Conservation (phyloP, 1,140 invertebrate species). For the Drosophila bifasciata region DNA sequence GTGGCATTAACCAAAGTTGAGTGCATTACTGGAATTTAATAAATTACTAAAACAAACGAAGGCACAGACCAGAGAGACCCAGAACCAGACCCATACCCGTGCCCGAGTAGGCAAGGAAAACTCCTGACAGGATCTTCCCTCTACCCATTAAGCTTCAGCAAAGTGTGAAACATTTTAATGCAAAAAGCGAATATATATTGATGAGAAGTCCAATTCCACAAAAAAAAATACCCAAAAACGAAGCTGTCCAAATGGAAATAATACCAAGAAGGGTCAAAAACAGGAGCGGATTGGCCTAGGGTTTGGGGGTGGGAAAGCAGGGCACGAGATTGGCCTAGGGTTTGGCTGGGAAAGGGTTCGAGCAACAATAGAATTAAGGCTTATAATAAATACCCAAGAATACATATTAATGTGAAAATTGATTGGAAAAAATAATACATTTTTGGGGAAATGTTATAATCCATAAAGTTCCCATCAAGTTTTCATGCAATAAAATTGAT, state of each 20-base stretch:
- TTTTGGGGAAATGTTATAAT: too few species aligned
- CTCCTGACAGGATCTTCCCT: constrained; percentile 1
- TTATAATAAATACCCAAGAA: too few species aligned
- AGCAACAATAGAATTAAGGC: background rate
- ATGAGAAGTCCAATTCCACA: constrained; percentile 9
- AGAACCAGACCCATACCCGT: background rate
- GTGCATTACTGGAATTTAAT: constrained; percentile 28
- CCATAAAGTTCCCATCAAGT: too few species aligned
- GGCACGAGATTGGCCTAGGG: too few species aligned
- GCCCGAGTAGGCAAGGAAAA: background rate
- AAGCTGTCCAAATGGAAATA: constrained; percentile 33
- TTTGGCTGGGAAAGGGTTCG: too few species aligned
- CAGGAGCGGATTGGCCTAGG: background rate
- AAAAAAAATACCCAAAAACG: constrained; percentile 3
- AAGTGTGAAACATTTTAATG: constrained; percentile 48
- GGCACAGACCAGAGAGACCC: too few species aligned
- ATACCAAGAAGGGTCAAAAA: constrained; percentile 43
- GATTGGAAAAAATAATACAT: too few species aligned
- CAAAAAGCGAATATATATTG: constrained; percentile 1
- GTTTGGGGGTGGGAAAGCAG: background rate
- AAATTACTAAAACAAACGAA: constrained; percentile 6
- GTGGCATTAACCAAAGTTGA: background rate
- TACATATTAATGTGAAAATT: too few species aligned
- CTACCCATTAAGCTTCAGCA: constrained; percentile 23
- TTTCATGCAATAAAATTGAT: too few species aligned